These are phyloP conservation scores for Dyspetes luteomarginatus DNA, from an alignment of 2,888 invertebrate species.

Conservation along the genomic window DNA sequence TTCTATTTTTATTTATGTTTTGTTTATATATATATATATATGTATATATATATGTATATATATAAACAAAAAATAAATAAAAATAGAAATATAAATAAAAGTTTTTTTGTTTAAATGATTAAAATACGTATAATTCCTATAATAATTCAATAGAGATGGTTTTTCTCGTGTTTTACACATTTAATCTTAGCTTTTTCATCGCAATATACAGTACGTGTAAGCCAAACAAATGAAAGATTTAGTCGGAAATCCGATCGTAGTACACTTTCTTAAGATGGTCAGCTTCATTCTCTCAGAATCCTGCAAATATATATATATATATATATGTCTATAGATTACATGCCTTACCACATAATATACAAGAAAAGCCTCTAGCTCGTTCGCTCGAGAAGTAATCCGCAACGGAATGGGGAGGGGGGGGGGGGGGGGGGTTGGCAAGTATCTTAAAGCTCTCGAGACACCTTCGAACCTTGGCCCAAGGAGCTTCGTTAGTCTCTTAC, in stretches of 20 bases:
- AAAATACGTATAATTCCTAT: too few relatives aligned
- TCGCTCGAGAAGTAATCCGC: slow-evolving; percentile 47
- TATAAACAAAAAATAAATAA: too few relatives aligned
- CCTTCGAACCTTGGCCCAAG: slow-evolving; percentile 41
- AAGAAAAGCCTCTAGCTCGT: slow-evolving; percentile 19
- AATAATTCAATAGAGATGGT: too few relatives aligned
- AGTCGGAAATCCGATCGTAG: not conserved
- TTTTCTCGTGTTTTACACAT: not conserved
- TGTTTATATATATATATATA: too few relatives aligned
- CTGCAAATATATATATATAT: slow-evolving; percentile 15
- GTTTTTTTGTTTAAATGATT: too few relatives aligned
- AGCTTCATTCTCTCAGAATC: too few relatives aligned
- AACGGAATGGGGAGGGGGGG: slow-evolving; percentile 29
- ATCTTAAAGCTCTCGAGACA: slow-evolving; percentile 54
- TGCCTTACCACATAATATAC: slow-evolving; percentile 12
- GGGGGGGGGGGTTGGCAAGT: slow-evolving; percentile 30
- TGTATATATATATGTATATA: too few relatives aligned
- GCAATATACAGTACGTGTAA: not conserved
- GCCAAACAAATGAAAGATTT: not conserved
- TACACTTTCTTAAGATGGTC: not conserved
- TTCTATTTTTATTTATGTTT: too few relatives aligned
- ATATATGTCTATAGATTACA: slow-evolving; percentile 14
- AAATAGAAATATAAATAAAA: too few relatives aligned
- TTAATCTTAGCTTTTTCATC: not conserved
- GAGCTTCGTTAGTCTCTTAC: slow-evolving; percentile 49